Evolutionary conservation across 2,888 invertebrate species (phyloP).

Genomic region (Metacarcinus magister): DNA sequence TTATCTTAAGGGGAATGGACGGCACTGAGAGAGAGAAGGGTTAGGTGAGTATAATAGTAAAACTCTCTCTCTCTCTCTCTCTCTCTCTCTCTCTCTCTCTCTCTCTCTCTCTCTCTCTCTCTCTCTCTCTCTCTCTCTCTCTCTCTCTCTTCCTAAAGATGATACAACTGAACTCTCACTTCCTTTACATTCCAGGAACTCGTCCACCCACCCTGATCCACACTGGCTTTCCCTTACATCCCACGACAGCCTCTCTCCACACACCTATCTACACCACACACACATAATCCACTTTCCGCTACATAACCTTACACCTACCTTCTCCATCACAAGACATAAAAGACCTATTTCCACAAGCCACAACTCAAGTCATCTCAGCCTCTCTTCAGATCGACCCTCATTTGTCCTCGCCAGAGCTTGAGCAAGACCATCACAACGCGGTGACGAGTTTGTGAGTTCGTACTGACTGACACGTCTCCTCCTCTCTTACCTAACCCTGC

Average conservation of each 20-base stretch:
- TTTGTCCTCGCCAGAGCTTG: neutral
- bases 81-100: neutral
- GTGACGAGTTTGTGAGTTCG: neutral
- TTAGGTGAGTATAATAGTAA: too few relatives aligned
- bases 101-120: neutral
- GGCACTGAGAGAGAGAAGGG: too few relatives aligned
- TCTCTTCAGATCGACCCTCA: neutral
- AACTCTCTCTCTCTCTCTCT: neutral
- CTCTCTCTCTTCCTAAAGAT: neutral
- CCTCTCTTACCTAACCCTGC: neutral
- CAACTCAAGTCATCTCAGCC: neutral
- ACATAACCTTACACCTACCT: too few relatives aligned
- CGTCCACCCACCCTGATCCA: neutral
- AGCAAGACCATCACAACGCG: neutral
- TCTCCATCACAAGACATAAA: neutral
- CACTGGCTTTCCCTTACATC: too few relatives aligned
- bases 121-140: conserved; percentile 21
- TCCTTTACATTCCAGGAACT: neutral
- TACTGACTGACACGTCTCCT: neutral
- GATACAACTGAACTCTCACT: neutral
- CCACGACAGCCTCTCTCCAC: too few relatives aligned
- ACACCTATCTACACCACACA: neutral
- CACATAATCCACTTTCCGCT: neutral
- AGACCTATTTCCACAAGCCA: neutral
- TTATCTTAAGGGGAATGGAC: too few relatives aligned